Base-by-base conservation (phyloP, 1,140 invertebrate genomes). In the Drosophila carrolli region DNA sequence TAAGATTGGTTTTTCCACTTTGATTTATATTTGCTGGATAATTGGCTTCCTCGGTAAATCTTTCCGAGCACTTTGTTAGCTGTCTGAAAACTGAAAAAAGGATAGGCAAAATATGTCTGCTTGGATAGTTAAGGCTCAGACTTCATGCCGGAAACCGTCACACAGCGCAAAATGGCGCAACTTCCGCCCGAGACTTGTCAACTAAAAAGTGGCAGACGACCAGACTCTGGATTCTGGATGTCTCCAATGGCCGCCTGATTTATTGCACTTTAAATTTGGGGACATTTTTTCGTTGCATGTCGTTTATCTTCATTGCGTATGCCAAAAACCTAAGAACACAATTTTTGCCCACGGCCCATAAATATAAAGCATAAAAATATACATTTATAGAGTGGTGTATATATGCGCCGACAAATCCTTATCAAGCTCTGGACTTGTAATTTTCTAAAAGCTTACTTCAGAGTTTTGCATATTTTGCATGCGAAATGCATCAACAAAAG, bases 291-390 rank as follows among this genome's bases (percentile, higher is more conserved):
- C 32, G 57, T 70, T 88, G 83, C 63, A 83, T 88, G 72, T 88
- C 83, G 83, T 88, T 83, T 83, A 86, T 86, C 83, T 86, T 86
- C 83, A 86, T 86, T 86, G 83, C 79, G 75, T 76, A 68, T 82
- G 82, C 75, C 83, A 78, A 75, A 73, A 78, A 79, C 75, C 61
- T 81, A 78, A 73, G 66, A 67, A 62, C n/a, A 41, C 35, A 41
- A 23, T 57, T 55, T 48, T 65, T 48, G 35, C 50, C 50, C 67
- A 70, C 37, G 13, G 65, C 56, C 63, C 62, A 62, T 58, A 55
- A 59, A 68, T 57, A 62, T 40, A 53, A 47, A 47, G 43, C 16
- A 55, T 27, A 32, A 16, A 67, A 50, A 48, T 63, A 54, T 53
- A 66, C 37, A 35, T 29, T 13, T 16, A 51, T n/a, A 38, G 38